phyloP scores from a whole-genome alignment of 2,113 vertebrate genomes.

The Brienomyrus longianalis region DNA sequence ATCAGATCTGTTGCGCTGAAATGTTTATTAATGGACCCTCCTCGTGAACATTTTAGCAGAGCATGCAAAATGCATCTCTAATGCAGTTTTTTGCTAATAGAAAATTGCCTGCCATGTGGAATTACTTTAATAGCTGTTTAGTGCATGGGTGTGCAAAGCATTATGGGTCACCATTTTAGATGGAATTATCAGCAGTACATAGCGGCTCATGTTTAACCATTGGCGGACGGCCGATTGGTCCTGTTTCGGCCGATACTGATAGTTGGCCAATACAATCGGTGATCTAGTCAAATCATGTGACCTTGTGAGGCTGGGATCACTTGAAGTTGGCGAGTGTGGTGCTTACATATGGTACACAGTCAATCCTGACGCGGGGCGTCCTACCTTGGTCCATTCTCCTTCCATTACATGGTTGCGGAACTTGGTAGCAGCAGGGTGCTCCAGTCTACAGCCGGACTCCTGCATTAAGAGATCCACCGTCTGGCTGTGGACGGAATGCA shows the following conservation, averaged over 20 bases:
- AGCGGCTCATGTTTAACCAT: neutral
- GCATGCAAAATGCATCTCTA: neutral
- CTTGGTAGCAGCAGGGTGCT: conserved; percentile 94
- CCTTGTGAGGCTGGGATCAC: neutral
- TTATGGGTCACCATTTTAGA: neutral
- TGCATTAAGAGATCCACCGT: conserved; percentile 98
- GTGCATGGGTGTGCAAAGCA: neutral
- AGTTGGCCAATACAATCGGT: neutral
- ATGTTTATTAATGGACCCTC: neutral
- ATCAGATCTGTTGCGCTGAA: neutral
- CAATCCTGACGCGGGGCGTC: neutral
- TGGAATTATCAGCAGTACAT: neutral
- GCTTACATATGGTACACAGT: neutral
- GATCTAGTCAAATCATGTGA: neutral
- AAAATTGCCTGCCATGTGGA: too few species aligned
- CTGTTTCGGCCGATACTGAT: neutral
- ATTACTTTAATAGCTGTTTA: neutral
- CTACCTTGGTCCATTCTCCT: conserved; percentile 98
- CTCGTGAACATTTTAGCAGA: neutral
- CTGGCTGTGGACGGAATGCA: conserved; percentile 64
- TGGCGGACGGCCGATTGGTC: neutral
- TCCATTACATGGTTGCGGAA: conserved; percentile 97
- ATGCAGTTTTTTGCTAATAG: neutral
- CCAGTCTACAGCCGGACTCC: conserved; percentile 94
- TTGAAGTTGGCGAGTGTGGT: neutral